Evolutionary conservation across 2,113 vertebrate genomes (phyloP).

Genomic region (Chinchilla lanigera): DNA sequence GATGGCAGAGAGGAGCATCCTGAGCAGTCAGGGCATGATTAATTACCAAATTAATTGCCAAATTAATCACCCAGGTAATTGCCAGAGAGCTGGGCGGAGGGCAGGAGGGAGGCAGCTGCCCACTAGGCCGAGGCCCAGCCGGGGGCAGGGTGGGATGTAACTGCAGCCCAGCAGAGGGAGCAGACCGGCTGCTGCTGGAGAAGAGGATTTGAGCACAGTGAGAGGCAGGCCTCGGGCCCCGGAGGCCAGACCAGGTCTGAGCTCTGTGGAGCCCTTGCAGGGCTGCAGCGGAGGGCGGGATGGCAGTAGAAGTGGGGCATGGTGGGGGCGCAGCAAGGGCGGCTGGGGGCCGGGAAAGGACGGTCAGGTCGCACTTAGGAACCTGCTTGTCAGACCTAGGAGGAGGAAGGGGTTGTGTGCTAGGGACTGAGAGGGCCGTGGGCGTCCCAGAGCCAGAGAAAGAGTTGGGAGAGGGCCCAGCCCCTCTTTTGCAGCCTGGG

Average conservation of each 20-base stretch:
- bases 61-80: constrained; percentile 72
- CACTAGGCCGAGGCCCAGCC: not conserved
- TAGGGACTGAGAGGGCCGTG: not conserved
- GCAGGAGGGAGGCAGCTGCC: not conserved
- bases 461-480: not conserved
- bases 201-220: not conserved
- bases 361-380: not conserved
- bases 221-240: not conserved
- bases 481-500: not conserved
- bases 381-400: not conserved
- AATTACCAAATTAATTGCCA: constrained; percentile 70
- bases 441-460: not conserved
- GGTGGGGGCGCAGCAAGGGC: not conserved
- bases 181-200: not conserved
- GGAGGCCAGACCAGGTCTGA: not conserved
- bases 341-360: not conserved
- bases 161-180: not conserved
- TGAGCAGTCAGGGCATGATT: constrained; percentile 52
- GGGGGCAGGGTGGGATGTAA: not conserved
- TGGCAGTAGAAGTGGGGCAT: not conserved
- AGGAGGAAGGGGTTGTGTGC: not conserved
- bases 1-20: not conserved
- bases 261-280: not conserved
- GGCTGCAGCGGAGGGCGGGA: not conserved
- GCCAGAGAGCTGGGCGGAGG: constrained; percentile 44